Conservation (phyloP, 2,888 invertebrate species). For the Stramonita haemastoma region DNA sequence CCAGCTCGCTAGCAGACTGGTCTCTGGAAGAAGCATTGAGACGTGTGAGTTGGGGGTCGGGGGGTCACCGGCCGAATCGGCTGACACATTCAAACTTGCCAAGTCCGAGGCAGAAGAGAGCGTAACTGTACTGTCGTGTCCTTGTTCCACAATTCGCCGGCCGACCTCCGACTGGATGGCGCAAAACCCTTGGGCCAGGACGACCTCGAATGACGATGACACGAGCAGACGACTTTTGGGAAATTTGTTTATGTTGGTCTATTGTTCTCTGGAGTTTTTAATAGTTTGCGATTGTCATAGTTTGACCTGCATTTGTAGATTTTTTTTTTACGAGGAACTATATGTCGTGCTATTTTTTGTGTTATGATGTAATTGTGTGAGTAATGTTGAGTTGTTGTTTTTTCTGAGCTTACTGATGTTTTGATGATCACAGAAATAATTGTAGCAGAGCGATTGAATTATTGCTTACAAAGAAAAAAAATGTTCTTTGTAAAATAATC, state of each 20-base stretch:
- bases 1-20: conserved; percentile 33
- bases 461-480: too few species aligned
- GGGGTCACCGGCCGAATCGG: background rate
- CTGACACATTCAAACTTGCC: conserved; percentile 21
- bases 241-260: background rate
- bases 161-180: background rate
- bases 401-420: too few species aligned
- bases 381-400: too few species aligned
- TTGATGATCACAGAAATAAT: too few species aligned
- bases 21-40: conserved; percentile 39
- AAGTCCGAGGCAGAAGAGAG: background rate
- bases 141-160: background rate
- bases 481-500: too few species aligned
- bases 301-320: too few species aligned
- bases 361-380: too few species aligned
- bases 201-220: background rate
- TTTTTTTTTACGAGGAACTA: too few species aligned
- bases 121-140: background rate
- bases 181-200: conserved; percentile 6
- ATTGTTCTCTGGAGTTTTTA: background rate
- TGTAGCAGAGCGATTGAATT: too few species aligned
- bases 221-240: background rate
- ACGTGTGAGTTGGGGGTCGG: conserved; percentile 4
- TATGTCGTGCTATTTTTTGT: too few species aligned
- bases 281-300: too few species aligned